These are phyloP conservation scores for Myotis davidii DNA, from an alignment of 2,113 vertebrate genomes.

Conservation along the genomic window DNA sequence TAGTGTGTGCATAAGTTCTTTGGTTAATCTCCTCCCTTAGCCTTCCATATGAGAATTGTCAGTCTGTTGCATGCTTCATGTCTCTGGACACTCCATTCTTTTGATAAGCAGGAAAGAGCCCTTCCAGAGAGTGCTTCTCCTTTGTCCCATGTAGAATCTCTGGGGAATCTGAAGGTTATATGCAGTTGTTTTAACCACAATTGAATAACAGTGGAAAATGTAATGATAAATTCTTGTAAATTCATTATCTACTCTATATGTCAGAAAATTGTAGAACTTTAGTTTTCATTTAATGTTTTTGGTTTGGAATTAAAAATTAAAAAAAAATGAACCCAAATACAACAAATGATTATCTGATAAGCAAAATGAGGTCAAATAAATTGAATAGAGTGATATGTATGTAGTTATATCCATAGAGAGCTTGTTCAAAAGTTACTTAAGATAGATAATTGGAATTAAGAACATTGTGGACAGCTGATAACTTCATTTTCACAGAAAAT, in stretches of 20 bases:
- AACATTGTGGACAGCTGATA: not conserved
- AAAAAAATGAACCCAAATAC: not conserved
- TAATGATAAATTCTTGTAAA: not conserved
- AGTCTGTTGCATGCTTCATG: too few relatives aligned
- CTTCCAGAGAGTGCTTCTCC: not conserved
- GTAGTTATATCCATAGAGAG: not conserved
- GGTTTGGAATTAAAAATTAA: not conserved
- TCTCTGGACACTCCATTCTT: not conserved
- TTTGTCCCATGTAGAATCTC: not conserved
- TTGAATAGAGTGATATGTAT: not conserved
- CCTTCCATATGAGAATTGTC: too few relatives aligned
- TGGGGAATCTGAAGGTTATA: not conserved
- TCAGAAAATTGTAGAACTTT: not conserved
- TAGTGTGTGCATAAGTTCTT: too few relatives aligned
- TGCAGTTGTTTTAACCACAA: not conserved
- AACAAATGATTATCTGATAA: conserved; percentile 19
- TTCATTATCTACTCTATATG: not conserved
- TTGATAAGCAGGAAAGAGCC: not conserved
- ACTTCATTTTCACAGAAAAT: not conserved
- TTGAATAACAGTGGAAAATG: not conserved
- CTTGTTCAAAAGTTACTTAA: conserved; percentile 6
- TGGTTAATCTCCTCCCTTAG: too few relatives aligned
- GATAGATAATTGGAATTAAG: not conserved
- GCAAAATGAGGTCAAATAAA: conserved; percentile 4
- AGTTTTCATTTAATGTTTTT: not conserved